Conservation (phyloP, 2,888 invertebrate genomes). For the Pandemis cinnamomeana region DNA sequence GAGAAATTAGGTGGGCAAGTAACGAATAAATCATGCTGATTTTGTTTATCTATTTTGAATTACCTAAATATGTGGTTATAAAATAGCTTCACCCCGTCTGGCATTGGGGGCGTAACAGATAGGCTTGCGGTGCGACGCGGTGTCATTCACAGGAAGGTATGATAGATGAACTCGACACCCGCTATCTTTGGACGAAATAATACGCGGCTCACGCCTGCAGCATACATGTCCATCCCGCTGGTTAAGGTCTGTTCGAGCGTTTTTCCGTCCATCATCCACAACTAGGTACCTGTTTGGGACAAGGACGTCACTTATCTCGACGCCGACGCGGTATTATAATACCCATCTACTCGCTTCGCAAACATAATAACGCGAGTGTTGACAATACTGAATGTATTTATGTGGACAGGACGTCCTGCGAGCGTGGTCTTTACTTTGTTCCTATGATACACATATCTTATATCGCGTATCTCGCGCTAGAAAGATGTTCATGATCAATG, state of each 20-base stretch:
- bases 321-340: conserved; percentile 57
- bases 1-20: neutral
- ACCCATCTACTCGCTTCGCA: conserved; percentile 55
- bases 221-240: conserved; percentile 17
- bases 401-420: conserved; percentile 45
- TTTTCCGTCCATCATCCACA: conserved; percentile 55
- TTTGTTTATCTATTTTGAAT: neutral
- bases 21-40: neutral
- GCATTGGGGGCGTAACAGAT: conserved; percentile 38
- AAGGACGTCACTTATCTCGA: conserved; percentile 63
- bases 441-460: conserved; percentile 25
- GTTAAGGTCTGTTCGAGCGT: conserved; percentile 56
- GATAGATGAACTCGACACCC: conserved; percentile 38
- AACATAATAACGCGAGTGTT: conserved; percentile 60
- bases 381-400: conserved; percentile 48
- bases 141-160: conserved; percentile 34
- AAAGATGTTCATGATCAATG: conserved; percentile 22
- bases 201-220: conserved; percentile 12
- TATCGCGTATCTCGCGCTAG: conserved; percentile 22
- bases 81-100: conserved; percentile 32
- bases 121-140: conserved; percentile 29
- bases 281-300: conserved; percentile 45
- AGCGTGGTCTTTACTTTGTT: conserved; percentile 39
- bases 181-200: conserved; percentile 37
- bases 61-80: conserved; percentile 26